Base-by-base conservation (phyloP, 2,888 invertebrate genomes). In the Hoplodrina blanda region DNA sequence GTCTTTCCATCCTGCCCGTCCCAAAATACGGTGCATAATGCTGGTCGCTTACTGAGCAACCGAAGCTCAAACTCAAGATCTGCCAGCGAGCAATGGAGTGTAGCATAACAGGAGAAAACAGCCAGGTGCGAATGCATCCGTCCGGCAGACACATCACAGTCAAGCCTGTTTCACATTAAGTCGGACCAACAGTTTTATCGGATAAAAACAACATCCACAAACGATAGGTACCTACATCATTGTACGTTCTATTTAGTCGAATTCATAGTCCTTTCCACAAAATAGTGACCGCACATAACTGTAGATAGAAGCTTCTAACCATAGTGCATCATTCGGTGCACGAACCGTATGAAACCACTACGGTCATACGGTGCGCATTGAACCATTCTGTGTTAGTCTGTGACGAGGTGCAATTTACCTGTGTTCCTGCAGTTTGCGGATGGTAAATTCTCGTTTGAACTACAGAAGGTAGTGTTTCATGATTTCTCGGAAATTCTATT, bases 321-420 rank as follows among this genome's bases (percentile, higher is more conserved):
- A 49, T 49, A 76, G 64, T 37, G 57, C 57, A 76, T 50, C 61
- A 62, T 44, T 63, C 49, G 19, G 60, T 64, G 41, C 49, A 64
- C 33, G 64, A 64, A 15, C 19, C 11, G 19, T 50, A 64, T 55
- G 63, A 61, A 37, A 50, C 46, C 53, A 30, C n/a, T 25, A n/a
- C 25, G 33, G 52, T 62, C 20, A 17, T 63, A 33, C 41, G 13
- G 56, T 17, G 13, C n/a, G 44, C 37, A 76, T 57, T 54, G 64
- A n/a, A 65, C 70, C 61, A 10, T 70, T 15, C 49, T 20, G n/a
- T 69, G 55, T 53, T 64, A 62, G 70, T 53, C 76, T 64, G 49
- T 68, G 46, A 49, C 15, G 49, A 44, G 17, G 53, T 49, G 7
- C 61, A 57, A 56, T 69, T 62, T 63, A 33, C 63, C 61, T 53